Conservation (phyloP, 2,113 vertebrate genomes). For the Alces alces region DNA sequence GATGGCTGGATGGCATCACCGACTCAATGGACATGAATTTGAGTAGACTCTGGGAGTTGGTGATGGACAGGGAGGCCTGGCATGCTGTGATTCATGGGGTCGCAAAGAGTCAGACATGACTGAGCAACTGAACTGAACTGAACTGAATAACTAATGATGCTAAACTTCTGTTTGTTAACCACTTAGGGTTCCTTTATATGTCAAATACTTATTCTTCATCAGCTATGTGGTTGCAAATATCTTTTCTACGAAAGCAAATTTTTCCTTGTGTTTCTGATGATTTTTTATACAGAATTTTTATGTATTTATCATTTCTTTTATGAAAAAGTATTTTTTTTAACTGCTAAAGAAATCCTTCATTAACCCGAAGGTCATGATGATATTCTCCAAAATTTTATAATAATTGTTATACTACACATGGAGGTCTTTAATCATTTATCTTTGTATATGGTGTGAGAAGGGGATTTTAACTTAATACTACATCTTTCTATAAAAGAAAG, state of each 20-base stretch:
- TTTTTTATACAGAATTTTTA: background rate
- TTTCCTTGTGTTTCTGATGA: background rate
- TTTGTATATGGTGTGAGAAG: background rate
- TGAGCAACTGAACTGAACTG: no score
- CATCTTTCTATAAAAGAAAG: background rate
- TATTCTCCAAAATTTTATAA: background rate
- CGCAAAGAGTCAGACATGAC: no score
- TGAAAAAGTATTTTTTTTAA: background rate
- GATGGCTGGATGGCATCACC: no score
- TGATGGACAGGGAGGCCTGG: no score
- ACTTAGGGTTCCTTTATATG: background rate
- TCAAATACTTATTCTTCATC: background rate
- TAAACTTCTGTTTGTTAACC: background rate
- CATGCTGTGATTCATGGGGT: no score
- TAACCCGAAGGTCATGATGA: background rate
- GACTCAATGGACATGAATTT: no score
- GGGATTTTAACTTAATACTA: background rate
- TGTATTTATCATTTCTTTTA: background rate
- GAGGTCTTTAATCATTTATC: background rate
- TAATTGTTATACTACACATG: background rate
- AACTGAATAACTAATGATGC: background rate
- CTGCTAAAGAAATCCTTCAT: background rate
- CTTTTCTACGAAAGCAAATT: background rate
- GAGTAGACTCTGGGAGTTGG: no score
- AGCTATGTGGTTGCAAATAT: background rate